Evolutionary conservation across 2,113 vertebrate genomes (phyloP), one percentile per base, ranked within the genome.

Genomic region (Castor canadensis): DNA sequence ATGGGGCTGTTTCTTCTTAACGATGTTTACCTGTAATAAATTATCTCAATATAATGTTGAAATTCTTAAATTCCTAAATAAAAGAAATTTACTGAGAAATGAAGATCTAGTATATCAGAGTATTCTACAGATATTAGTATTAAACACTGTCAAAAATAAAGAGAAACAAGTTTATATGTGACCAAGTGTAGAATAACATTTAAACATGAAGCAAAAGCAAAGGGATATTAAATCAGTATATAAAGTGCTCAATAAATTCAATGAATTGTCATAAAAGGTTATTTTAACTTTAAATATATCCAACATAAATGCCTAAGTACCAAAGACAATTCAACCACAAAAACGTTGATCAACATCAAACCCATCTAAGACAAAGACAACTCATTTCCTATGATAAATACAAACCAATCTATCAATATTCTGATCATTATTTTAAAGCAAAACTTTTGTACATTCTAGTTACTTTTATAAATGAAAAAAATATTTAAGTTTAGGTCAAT

Each of bases 1-100:
- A 66, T 38, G 77, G 87, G 96, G 95, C 13, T 93, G 15, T 94
- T 98, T 92, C 52, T n/a, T 96, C 91, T 91, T 91, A 93, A 97
- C 96, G 30, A 80, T 40, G 49, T 84, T 96, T 97, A 97, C 87
- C 52, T 26, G 32, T 62, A 76, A 47, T 89, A 96, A 91, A 96
- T 35, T 26, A 85, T 89, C 80, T 97, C 32, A 47, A 91, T 30
- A 90, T 93, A 96, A 94, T 97, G 89, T 62, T 91, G 32, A 11
- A 60, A 87, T 95, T 89, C 66, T 64, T 56, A 87, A 69, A 92
- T 79, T 85, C 7, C 56, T 60, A 89, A 94, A 83, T 49, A 69
- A 30, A 71, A 85, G 22, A 89, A 49, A 62, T 73, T 91, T 86
- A 83, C 87, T 87, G 26, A 62, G 40, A 91, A 92, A 67, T 77